Percentiles rank a stretch among this genome's conserved stretches.
These are phyloP conservation scores for Mimas tiliae DNA, from an alignment of 2,888 invertebrate species.

Conservation along the genomic window DNA sequence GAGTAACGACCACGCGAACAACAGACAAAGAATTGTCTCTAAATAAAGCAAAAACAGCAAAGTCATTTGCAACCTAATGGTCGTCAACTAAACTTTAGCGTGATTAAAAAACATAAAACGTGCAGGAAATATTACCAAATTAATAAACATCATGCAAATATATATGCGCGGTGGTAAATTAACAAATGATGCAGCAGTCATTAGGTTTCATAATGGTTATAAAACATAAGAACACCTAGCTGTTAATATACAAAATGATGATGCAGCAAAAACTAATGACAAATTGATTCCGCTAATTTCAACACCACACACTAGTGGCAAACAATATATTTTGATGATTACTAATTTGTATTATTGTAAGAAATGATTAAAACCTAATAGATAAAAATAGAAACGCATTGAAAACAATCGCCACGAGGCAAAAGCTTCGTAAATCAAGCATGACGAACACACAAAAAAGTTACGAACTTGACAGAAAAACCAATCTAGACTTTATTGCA, in stretches of 20 bases:
- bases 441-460: slow-evolving; percentile 48
- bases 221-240: slow-evolving; percentile 58
- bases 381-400: slow-evolving; percentile 47
- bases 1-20: slow-evolving; percentile 44
- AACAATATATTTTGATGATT: slow-evolving; percentile 50
- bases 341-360: slow-evolving; percentile 42
- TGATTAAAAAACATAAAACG: slow-evolving; percentile 39
- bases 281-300: slow-evolving; percentile 70
- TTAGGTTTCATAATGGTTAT: slow-evolving; percentile 58
- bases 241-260: slow-evolving; percentile 52
- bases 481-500: slow-evolving; percentile 51
- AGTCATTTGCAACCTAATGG: slow-evolving; percentile 38
- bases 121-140: slow-evolving; percentile 43
- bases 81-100: slow-evolving; percentile 37
- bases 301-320: slow-evolving; percentile 50
- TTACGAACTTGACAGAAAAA: slow-evolving; percentile 47
- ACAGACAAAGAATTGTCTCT: slow-evolving; percentile 43
- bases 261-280: slow-evolving; percentile 69
- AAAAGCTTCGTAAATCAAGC: slow-evolving; percentile 53
- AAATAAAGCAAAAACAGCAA: slow-evolving; percentile 39
- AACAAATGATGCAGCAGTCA: slow-evolving; percentile 66
- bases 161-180: slow-evolving; percentile 56
- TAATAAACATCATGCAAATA: slow-evolving; percentile 42
- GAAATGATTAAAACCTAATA: slow-evolving; percentile 39
- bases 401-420: slow-evolving; percentile 52